Evolutionary conservation across 2,113 vertebrate species (phyloP), one percentile per base, ranked within the genome.

Genomic region (Proteles cristata): DNA sequence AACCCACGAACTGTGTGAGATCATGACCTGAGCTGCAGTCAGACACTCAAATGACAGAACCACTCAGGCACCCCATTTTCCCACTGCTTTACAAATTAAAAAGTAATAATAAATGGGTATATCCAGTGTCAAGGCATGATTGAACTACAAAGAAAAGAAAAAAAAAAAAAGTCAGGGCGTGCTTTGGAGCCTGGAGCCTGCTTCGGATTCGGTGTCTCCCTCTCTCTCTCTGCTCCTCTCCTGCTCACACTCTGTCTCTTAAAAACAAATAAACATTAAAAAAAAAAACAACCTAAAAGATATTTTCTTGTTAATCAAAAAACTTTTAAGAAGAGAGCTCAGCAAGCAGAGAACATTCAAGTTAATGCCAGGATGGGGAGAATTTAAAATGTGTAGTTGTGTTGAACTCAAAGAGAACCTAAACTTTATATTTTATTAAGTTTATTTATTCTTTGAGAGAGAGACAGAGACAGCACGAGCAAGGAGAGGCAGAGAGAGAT

Each of bases 61-160:
- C 58, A 61, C 58, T 7, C 58, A 61, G 58, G 21, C 21, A 2
- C 58, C 58, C 55, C 89, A 96, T 96, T 98, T 76, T 45, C 7
- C 91, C 79, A 94, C 94, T 58, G 94, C 68, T 95, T 98, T 97
- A 45, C 68, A 98, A 97, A 97, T 94, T 94, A 93, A 84, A 97
- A 97, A 80, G 73, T 69, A 87, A 43, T 93, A 93, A 96, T 95
- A 94, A 96, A 94, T 92, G 79, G 68, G 16, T n/a, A 76, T 3
- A 92, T 65, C 45, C 58, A 63, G 66, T 45, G 28, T 26, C 7
- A 23, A 73, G 55, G 23, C 28, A 35, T 53, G 68, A 92, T 25
- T 61, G 61, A 79, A 93, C 92, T 86, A 10, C 69, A 7, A 14
- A 43, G 26, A 14, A 43, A 73, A 0, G 39, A 39, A 66, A 66